Base-by-base conservation (phyloP, 1,140 invertebrate genomes). In the Drosophila nannoptera region DNA sequence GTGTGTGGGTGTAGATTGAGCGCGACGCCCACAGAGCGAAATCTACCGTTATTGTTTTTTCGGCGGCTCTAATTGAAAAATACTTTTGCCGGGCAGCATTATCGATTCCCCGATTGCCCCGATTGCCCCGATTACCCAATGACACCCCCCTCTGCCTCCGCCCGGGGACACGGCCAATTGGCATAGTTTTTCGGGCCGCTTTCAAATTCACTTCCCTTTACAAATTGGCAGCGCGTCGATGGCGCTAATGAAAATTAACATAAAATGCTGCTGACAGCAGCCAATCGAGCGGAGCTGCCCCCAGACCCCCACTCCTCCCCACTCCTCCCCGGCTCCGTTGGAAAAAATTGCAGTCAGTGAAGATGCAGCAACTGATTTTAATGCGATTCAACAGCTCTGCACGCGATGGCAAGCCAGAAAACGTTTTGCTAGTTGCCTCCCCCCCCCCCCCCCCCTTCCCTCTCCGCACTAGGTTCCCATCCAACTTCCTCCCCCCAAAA, bases 241-340 rank as follows among this genome's bases (percentile, higher is more conserved):
- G 81, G 70, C 73, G 77, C 81, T 86, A 86, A 86, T 86, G 81
- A 86, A 86, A 86, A 86, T 86, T 86, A 86, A 86, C 81, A 86
- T 86, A 86, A 86, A 86, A 86, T 86, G 81, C 77, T 81, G 81
- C 81, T 86, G 81, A 86, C 81, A 86, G 77, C 81, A 81, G 77
- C 81, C 81, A 86, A 86, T 81, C 82, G 81, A 86, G 74, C 81
- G 40, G 36, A 68, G 70, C 48, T 59, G n/a, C 14, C 68, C 67
- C n/a, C n/a, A n/a, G n/a, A n/a, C n/a, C n/a, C n/a, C n/a, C n/a
- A n/a, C n/a, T n/a, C n/a, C n/a, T n/a, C n/a, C n/a, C n/a, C n/a
- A n/a, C n/a, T n/a, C n/a, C n/a, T n/a, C n/a, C n/a, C n/a, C n/a
- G n/a, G n/a, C n/a, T n/a, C n/a, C n/a, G 48, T 22, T 22, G 22